A percentile compares a stretch with the other conserved stretches of the same genome.
phyloP scores from a whole-genome alignment of 2,888 invertebrate species.

The Diloba caeruleocephala region DNA sequence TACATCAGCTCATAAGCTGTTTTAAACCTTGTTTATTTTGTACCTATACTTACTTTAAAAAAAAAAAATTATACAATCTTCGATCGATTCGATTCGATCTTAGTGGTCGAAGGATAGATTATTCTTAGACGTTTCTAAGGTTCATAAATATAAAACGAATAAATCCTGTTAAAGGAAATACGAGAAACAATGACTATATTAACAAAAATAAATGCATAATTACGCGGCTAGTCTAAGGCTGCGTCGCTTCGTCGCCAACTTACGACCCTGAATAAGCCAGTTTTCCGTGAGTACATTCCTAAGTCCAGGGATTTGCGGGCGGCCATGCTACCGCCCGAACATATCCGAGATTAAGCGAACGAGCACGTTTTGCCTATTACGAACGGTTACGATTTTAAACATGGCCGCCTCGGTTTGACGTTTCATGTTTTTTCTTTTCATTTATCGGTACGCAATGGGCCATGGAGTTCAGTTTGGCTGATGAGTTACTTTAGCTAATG shows the following conservation, averaged over 20 bases:
- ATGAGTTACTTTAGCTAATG: constrained; percentile 3
- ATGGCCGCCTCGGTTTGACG: constrained; percentile 45
- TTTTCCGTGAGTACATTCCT: constrained; percentile 33
- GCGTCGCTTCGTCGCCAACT: constrained; percentile 18
- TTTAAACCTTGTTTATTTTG: no score
- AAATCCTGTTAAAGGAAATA: no score
- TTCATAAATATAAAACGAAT: no score
- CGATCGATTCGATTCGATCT: no score
- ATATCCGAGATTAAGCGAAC: constrained; percentile 56
- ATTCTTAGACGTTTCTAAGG: no score
- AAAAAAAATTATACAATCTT: no score
- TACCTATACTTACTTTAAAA: no score
- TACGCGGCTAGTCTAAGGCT: constrained; percentile 7
- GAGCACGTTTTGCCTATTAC: constrained; percentile 62
- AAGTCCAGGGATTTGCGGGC: constrained; percentile 54
- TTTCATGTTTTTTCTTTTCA: constrained; percentile 21
- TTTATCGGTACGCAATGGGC: constrained; percentile 20
- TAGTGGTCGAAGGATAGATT: background rate
- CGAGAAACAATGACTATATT: background rate
- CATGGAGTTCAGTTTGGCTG: constrained; percentile 10
- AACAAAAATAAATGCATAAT: background rate
- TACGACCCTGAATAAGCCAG: constrained; percentile 46
- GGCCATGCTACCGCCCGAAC: constrained; percentile 20
- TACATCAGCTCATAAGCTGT: no score
- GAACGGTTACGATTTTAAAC: constrained; percentile 55